A percentile compares a stretch with the other conserved stretches of the same genome.
These are phyloP conservation scores for Margaritifera margaritifera DNA, from an alignment of 2,888 invertebrate species.

Conservation along the genomic window DNA sequence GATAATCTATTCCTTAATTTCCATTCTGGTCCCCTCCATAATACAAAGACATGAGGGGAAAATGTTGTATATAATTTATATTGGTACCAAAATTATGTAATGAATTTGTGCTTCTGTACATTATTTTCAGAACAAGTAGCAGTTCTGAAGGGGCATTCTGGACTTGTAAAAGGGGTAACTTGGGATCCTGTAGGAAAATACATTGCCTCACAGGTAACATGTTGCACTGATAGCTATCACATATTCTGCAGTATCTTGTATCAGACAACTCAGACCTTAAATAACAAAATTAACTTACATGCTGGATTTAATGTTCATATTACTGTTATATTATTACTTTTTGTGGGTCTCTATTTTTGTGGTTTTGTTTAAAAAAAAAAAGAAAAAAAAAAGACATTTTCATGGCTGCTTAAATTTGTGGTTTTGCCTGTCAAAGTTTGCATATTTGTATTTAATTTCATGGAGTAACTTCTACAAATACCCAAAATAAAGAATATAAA, in stretches of 20 bases:
- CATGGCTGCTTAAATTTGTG: too few relatives aligned
- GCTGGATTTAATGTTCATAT: neutral
- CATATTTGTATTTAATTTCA: too few relatives aligned
- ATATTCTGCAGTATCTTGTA: neutral
- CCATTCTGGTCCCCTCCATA: too few relatives aligned
- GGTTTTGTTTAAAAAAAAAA: too few relatives aligned
- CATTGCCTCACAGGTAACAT: slow-evolving; percentile 86
- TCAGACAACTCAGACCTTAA: neutral
- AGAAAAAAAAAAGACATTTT: too few relatives aligned
- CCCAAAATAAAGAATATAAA: too few relatives aligned
- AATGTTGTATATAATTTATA: neutral
- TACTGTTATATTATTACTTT: too few relatives aligned
- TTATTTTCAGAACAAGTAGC: slow-evolving; percentile 76
- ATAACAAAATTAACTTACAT: neutral
- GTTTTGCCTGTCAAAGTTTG: too few relatives aligned
- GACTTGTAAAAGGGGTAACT: slow-evolving; percentile 96
- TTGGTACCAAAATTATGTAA: neutral
- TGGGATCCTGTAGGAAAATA: slow-evolving; percentile 99
- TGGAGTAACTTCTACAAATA: too few relatives aligned
- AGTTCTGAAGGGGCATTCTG: slow-evolving; percentile 88
- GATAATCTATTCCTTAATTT: too few relatives aligned
- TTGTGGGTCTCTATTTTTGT: too few relatives aligned
- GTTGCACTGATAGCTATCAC: neutral
- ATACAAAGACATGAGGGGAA: too few relatives aligned
- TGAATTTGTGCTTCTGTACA: neutral